Percentiles rank a stretch among this genome's conserved stretches.
These are phyloP conservation scores for Stenurella melanura DNA, from an alignment of 2,888 invertebrate genomes.

Conservation along the genomic window DNA sequence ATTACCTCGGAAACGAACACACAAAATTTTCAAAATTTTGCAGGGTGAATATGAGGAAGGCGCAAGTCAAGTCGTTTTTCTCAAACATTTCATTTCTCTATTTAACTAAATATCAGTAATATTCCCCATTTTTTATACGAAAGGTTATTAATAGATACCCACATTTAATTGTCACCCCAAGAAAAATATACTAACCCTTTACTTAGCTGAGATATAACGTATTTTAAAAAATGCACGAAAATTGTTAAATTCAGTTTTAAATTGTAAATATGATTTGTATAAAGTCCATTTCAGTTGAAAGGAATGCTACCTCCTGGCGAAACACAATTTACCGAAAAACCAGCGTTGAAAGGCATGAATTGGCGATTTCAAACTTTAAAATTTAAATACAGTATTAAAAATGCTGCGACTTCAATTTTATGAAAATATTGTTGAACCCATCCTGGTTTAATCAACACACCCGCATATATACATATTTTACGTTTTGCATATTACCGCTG, in stretches of 20 bases:
- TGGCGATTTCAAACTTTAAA: conserved; percentile 20
- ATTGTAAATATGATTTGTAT: neutral
- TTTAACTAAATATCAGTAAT: too few species aligned
- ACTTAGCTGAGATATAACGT: neutral
- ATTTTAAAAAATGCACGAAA: neutral
- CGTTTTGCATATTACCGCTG: conserved; percentile 32
- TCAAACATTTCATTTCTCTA: too few species aligned
- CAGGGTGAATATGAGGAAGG: too few species aligned
- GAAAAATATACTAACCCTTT: too few species aligned
- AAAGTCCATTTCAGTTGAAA: neutral
- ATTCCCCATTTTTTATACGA: too few species aligned
- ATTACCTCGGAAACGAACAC: too few species aligned
- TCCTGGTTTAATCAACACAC: conserved; percentile 38
- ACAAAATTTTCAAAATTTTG: too few species aligned
- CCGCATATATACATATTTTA: conserved; percentile 32
- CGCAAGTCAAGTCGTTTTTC: too few species aligned
- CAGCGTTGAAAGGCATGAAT: conserved; percentile 1
- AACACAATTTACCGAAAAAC: conserved; percentile 4
- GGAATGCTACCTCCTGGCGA: neutral
- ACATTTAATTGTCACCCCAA: too few species aligned
- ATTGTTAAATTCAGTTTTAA: neutral
- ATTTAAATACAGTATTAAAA: conserved; percentile 15
- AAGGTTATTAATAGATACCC: too few species aligned
- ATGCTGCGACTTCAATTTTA: neutral
- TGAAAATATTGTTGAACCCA: neutral